Base-by-base conservation (phyloP, 2,113 vertebrate species). In the Galemys pyrenaicus region DNA sequence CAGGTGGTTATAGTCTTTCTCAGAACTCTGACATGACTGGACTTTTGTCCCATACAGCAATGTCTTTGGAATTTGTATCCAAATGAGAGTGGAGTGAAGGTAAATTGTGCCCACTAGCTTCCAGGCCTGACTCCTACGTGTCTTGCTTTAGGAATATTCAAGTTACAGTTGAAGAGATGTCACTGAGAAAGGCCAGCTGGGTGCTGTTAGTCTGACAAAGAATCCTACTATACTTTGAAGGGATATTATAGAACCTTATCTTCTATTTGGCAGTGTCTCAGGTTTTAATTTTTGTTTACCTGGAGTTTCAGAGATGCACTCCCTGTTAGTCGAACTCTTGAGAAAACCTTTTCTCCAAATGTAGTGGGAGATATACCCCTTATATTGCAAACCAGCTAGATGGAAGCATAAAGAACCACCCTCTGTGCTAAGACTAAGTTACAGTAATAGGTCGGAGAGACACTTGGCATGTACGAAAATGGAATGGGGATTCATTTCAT, bases 341-440 rank as follows among this genome's bases (percentile, higher is more conserved):
- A 68, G 54, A 89, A 67, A 15, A 37, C 30, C 20, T 37, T 6
- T 75, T 91, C 91, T 82, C 17, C 71, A 78, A 65, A 74, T 87
- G 3, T 51, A 51, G 19, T 68, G 73, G 60, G 62, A 79, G 73
- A 49, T 28, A 51, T 2, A n/a, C 30, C 49, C 37, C 28, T 41
- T 19, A 49, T 15, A 24, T 75, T 54, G 64, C 80, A 79, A 85
- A 37, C 32, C 49, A 41, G 51, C 37, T 54, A 64, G 68, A n/a
- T 77, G 70, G 32, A 16, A 32, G 35, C 41, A 3, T 75, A 75
- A 79, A 39, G 51, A 70, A 24, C 58, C n/a, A 54, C 26, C 22
- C 22, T 82, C 12, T 46, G 93, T 62, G 75, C 79, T 82, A 67
- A 91, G 46, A 56, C 44, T 54, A 67, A 94, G n/a, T 85, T 46